Base-by-base conservation (phyloP, 2,888 invertebrate species). In the Lamproptera curius region DNA sequence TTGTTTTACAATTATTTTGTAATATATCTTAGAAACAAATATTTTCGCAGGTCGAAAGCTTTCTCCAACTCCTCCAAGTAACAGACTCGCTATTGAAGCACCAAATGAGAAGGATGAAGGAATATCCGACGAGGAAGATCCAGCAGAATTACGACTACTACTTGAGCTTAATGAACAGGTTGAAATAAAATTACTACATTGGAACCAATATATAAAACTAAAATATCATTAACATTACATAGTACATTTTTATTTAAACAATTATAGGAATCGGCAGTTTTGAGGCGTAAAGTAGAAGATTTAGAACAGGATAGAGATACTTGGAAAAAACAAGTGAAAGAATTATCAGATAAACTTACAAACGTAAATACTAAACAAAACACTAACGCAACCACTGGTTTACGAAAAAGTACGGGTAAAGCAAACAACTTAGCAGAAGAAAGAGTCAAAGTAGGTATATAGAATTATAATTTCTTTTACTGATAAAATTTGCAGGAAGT, bases 131-230 rank as follows among this genome's bases (percentile, higher is more conserved):
- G 92, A 93, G 65, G 96, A 96, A 61, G 95, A 95, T 77, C 92
- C 93, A 10, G 91, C 94, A 14, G 96, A 97, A 74, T 79, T 97
- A 50, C 92, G 95, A 64, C 89, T 97, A 33, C 92, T 97, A 57
- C 84, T 97, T 42, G 97, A 97, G 76, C 89, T 97, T 39, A 94
- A 95, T 69, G 97, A 97, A 78, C 95, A 96, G 88, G 91, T 90
- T 15, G 26, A 23, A 13, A 36, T 20, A 8, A n/a, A n/a, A n/a
- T n/a, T n/a, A n/a, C n/a, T n/a, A n/a, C n/a, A n/a, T n/a, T n/a
- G n/a, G n/a, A n/a, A 8, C 23, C 11, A 11, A 9, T 1, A 5
- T 6, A 4, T 23, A 4, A 17, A 20, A 13, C 6, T 28, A 17
- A 38, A 6, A 17, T 1, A 16, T 10, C 36, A 5, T 14, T 11